Conservation (phyloP, 2,797 vertebrate genomes). For the Monodelphis domestica region DNA sequence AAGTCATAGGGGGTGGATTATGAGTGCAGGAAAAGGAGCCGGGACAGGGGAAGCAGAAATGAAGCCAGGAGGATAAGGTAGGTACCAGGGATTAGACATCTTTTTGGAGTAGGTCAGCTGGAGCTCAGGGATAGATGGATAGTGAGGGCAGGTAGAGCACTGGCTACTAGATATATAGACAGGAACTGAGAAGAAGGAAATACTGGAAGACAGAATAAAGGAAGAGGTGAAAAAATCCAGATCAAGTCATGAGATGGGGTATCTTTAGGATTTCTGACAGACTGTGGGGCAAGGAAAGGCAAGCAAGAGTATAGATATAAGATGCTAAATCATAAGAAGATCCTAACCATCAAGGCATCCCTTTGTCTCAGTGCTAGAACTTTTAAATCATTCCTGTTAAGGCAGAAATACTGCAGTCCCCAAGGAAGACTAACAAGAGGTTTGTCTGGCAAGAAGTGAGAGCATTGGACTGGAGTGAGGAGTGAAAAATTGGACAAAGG, state of each 20-base stretch:
- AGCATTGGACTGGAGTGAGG: neutral
- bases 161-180: neutral
- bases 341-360: neutral
- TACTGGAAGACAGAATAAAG: neutral
- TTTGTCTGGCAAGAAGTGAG: neutral
- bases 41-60: conserved; percentile 26
- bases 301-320: neutral
- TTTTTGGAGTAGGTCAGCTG: neutral
- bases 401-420: neutral
- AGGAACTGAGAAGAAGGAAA: conserved; percentile 30
- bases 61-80: conserved; percentile 48
- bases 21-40: conserved; percentile 39
- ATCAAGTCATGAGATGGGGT: neutral
- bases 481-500: neutral
- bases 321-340: neutral
- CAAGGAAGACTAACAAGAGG: neutral
- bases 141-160: neutral
- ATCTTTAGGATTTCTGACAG: neutral
- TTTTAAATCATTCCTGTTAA: neutral
- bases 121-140: neutral
- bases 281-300: neutral
- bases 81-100: neutral
- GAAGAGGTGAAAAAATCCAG: neutral
- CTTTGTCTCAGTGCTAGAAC: neutral
- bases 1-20: conserved; percentile 34